Conservation (phyloP, 2,797 vertebrate species). For the Erethizon dorsatum region DNA sequence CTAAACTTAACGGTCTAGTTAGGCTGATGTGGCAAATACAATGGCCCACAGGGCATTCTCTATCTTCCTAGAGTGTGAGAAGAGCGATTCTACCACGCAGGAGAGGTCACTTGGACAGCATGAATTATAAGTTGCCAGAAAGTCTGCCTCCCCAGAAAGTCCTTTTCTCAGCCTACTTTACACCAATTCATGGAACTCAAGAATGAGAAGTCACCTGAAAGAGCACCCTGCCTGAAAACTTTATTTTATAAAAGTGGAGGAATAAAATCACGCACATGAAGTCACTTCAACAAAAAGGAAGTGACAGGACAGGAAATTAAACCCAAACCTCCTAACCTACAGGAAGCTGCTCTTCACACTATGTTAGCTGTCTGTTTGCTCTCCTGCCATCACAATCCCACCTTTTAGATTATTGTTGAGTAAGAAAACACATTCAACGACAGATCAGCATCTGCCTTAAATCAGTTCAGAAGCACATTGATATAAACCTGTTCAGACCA, state of each 20-base stretch:
- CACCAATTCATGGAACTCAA: neutral
- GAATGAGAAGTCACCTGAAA: neutral
- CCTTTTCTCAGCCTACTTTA: neutral
- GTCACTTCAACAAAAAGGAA: neutral
- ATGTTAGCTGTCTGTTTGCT: neutral
- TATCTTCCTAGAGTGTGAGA: neutral
- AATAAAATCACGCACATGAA: neutral
- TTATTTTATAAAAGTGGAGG: slow-evolving; percentile 11
- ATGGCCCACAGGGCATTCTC: neutral
- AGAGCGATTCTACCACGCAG: neutral
- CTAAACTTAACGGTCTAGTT: slow-evolving; percentile 55
- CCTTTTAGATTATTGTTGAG: neutral
- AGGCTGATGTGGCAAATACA: slow-evolving; percentile 11
- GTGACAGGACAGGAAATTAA: neutral
- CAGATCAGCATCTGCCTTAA: neutral
- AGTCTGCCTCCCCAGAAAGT: neutral
- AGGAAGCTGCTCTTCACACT: neutral
- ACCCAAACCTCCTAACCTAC: neutral
- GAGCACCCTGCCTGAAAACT: neutral
- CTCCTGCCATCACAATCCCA: neutral
- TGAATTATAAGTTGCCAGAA: neutral
- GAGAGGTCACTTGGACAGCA: neutral
- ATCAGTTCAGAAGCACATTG: neutral
- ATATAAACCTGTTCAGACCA: neutral
- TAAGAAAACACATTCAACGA: neutral